Evolutionary conservation across 1,140 invertebrate species (phyloP).

Genomic region (Coelopa frigida): DNA sequence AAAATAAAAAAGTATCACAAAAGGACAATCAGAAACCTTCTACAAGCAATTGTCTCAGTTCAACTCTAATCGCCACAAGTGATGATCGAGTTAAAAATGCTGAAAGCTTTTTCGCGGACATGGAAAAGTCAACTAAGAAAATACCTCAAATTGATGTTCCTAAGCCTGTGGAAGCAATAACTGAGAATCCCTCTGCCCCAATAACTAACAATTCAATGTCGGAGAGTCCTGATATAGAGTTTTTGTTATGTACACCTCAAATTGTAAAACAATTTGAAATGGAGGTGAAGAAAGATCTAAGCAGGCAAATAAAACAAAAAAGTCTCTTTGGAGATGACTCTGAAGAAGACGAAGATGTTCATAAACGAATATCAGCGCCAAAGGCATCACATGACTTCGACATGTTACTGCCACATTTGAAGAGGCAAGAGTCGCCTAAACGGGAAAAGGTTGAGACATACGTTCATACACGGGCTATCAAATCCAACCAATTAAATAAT

Average conservation of each 20-base stretch:
- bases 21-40: too few species aligned
- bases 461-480: too few species aligned
- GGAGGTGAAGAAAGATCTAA: background rate
- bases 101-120: slow-evolving; percentile 3
- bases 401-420: slow-evolving; percentile 9
- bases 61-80: background rate
- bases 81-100: slow-evolving; percentile 1
- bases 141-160: background rate
- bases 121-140: slow-evolving; percentile 1
- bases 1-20: too few species aligned
- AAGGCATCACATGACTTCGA: slow-evolving; percentile 13
- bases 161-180: background rate
- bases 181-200: too few species aligned
- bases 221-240: slow-evolving; percentile 5
- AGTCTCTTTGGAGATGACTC: slow-evolving; percentile 9
- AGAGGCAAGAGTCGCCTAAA: background rate
- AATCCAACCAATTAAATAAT: too few species aligned
- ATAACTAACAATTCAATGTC: background rate
- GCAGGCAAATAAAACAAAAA: slow-evolving; percentile 5
- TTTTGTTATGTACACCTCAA: slow-evolving; percentile 11
- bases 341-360: slow-evolving; percentile 1
- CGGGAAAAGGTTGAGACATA: too few species aligned
- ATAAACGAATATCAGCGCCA: slow-evolving; percentile 1
- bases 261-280: slow-evolving; percentile 7
- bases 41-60: background rate